phyloP scores from a whole-genome alignment of 2,888 invertebrate genomes.

The Agriopis marginaria region DNA sequence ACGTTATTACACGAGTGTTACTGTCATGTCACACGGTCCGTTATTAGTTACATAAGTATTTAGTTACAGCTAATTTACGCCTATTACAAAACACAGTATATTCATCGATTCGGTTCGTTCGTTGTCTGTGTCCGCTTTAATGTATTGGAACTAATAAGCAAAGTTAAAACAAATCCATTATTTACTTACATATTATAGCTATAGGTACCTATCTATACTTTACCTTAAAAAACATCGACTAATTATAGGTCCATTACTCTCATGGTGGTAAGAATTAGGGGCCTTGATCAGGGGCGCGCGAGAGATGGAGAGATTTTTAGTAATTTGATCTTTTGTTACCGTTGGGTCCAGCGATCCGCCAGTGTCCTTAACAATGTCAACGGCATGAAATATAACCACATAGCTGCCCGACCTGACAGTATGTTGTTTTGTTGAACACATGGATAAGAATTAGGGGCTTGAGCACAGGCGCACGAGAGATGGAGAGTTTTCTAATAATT shows the following conservation, averaged over 20 bases:
- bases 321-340: slow-evolving; percentile 53
- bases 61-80: too few species aligned
- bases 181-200: too few species aligned
- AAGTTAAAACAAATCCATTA: too few species aligned
- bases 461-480: slow-evolving; percentile 86
- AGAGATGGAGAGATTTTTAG: too few species aligned
- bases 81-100: too few species aligned
- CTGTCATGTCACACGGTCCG: background rate
- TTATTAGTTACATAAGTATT: too few species aligned
- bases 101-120: too few species aligned
- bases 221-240: too few species aligned
- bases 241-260: too few species aligned
- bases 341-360: slow-evolving; percentile 78
- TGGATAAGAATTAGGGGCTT: slow-evolving; percentile 92
- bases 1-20: background rate
- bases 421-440: slow-evolving; percentile 91
- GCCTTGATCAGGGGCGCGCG: slow-evolving; percentile 85
- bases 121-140: too few species aligned
- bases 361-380: slow-evolving; percentile 89
- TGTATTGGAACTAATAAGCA: too few species aligned
- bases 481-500: slow-evolving; percentile 38
- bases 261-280: slow-evolving; percentile 74
- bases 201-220: too few species aligned
- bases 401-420: slow-evolving; percentile 86
- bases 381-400: slow-evolving; percentile 93